A percentile compares a stretch with the other conserved stretches of the same genome.
phyloP scores from a whole-genome alignment of 2,888 invertebrate species.

The Willowsia nigromaculata region DNA sequence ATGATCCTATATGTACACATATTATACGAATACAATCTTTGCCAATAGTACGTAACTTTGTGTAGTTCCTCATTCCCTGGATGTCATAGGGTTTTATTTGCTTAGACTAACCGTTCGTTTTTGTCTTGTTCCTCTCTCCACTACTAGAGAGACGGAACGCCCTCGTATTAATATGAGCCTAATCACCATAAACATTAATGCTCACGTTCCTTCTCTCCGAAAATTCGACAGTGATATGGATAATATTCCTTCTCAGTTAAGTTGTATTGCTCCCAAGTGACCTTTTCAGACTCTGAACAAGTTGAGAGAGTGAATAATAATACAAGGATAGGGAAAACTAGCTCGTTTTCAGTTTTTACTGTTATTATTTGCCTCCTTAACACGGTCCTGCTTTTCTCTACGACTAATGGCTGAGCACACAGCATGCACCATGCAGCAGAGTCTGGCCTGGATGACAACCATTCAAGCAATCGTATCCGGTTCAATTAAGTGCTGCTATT shows the following conservation, averaged over 20 bases:
- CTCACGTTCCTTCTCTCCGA: conserved; percentile 3
- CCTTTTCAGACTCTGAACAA: conserved; percentile 29
- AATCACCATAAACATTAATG: conserved; percentile 57
- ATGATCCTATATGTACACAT: neutral
- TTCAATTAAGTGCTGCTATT: neutral
- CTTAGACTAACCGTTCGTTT: neutral
- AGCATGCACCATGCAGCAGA: neutral
- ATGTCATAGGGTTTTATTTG: neutral
- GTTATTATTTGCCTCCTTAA: conserved; percentile 20
- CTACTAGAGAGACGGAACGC: neutral
- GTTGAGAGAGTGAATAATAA: conserved; percentile 5
- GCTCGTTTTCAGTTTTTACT: conserved; percentile 30
- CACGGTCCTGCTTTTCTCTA: neutral
- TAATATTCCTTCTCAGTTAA: conserved; percentile 60
- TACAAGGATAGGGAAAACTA: neutral
- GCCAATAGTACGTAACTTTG: neutral
- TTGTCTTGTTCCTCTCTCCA: neutral
- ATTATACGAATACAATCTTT: neutral
- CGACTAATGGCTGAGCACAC: neutral
- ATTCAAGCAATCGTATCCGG: conserved; percentile 18
- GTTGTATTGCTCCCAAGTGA: conserved; percentile 61
- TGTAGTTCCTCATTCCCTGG: neutral
- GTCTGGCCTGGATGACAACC: neutral
- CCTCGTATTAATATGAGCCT: conserved; percentile 6
- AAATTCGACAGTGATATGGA: conserved; percentile 55